Base-by-base conservation (phyloP, 2,113 vertebrate genomes). In the Pseudopipra pipra region DNA sequence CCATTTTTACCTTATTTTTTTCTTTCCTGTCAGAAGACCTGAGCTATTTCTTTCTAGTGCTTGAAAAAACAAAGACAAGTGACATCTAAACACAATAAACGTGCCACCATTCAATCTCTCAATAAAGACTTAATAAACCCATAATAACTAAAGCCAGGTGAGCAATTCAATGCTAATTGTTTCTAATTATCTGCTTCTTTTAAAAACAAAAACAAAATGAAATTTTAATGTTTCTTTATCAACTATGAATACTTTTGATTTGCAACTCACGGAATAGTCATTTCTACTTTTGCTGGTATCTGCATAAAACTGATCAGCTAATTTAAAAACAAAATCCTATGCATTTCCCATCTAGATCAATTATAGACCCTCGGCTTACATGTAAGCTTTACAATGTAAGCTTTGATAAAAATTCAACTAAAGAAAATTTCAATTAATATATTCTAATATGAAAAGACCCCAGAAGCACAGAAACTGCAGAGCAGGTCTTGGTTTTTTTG, bases 161-260 rank as follows among this genome's bases (percentile, higher is more conserved):
- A 95, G 70, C 90, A 66, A 97, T 91, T 88, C 70, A 41, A 74
- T 67, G 41, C 21, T 93, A 91, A 95, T 93, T 85, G 63, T 78
- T 88, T 84, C 56, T 39, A 93, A 87, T 71, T 87, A 89, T 49
- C 59, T 80, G n/a, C 28, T 62, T 8, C 28, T 87, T 90, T 74
- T 20, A 70, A 82, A 91, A 91, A 71, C 37, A 87, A 94, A 83
- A 80, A 35, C 68, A 84, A 84, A 74, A 55, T 23, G 21, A 59
- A 85, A 52, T 55, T 19, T 87, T 31, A 35, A 58, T n/a, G 8
- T 66, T 82, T 75, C 25, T 75, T 79, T 88, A 76, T 44, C 39
- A 91, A 63, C 21, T 59, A n/a, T 2, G 2, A 91, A 80, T 20
- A 55, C 17, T 74, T 59, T n/a, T 56, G 14, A 41, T 65, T 79